These are phyloP conservation scores for Moxostoma hubbsi DNA, from an alignment of 2,797 vertebrate genomes.

Conservation along the genomic window DNA sequence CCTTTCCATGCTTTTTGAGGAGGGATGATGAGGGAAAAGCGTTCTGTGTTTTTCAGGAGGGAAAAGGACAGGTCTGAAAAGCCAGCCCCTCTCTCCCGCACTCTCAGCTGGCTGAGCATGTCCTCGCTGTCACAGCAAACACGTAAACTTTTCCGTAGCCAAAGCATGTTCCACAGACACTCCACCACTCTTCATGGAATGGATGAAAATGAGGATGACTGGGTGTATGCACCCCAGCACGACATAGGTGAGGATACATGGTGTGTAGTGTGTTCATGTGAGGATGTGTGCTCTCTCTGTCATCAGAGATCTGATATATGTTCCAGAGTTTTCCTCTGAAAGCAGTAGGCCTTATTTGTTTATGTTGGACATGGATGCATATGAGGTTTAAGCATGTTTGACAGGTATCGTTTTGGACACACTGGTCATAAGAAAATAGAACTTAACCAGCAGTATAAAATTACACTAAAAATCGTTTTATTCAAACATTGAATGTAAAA, in stretches of 20 bases:
- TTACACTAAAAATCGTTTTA: too few species aligned
- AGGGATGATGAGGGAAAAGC: constrained; percentile 90
- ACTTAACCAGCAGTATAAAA: too few species aligned
- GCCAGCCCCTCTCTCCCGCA: constrained; percentile 81
- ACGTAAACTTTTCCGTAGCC: constrained; percentile 90
- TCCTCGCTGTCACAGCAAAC: constrained; percentile 89
- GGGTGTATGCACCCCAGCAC: constrained; percentile 87
- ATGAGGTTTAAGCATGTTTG: too few species aligned
- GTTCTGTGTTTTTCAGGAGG: constrained; percentile 81
- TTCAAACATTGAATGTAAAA: too few species aligned
- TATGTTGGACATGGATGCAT: too few species aligned
- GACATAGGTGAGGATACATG: constrained; percentile 84
- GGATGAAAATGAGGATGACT: constrained; percentile 81
- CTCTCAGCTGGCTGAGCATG: constrained; percentile 93
- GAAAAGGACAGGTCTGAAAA: constrained; percentile 79
- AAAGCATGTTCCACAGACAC: constrained; percentile 82
- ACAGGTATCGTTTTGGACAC: too few species aligned
- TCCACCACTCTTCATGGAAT: constrained; percentile 67
- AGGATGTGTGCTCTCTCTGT: constrained; percentile 21
- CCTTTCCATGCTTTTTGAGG: neutral
- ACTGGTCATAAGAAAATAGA: too few species aligned
- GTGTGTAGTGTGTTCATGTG: neutral
- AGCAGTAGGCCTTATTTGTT: neutral
- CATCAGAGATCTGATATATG: neutral
- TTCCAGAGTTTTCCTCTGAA: neutral